A percentile compares a stretch with the other conserved stretches of the same genome.
Conservation (phyloP, 2,113 vertebrate species). For the Sander lucioperca region DNA sequence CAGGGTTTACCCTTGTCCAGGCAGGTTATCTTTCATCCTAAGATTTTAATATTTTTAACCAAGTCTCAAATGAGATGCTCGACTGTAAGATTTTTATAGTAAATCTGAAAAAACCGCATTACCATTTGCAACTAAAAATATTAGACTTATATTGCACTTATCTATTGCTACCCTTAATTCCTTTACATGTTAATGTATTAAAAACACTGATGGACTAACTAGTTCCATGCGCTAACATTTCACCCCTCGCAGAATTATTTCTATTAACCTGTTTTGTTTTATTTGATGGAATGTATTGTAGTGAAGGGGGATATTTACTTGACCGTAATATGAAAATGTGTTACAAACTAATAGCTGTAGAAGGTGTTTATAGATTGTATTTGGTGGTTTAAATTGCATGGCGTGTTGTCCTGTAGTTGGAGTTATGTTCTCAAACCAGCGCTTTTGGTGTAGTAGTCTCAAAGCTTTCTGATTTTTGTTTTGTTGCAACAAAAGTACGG, state of each 20-base stretch:
- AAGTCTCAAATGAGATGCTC: background rate
- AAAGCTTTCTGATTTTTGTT: background rate
- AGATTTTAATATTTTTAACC: background rate
- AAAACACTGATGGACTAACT: slow-evolving; percentile 13
- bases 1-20: no score
- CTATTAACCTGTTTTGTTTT: background rate
- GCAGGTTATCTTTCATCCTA: no score
- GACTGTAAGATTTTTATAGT: background rate
- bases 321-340: slow-evolving; percentile 4
- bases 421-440: slow-evolving; percentile 13
- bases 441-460: background rate
- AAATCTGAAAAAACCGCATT: background rate
- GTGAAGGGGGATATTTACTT: background rate
- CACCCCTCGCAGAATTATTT: background rate
- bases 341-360: slow-evolving; percentile 21
- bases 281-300: slow-evolving; percentile 16
- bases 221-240: slow-evolving; percentile 37
- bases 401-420: slow-evolving; percentile 15
- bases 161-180: background rate
- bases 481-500: background rate
- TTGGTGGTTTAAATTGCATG: slow-evolving; percentile 22
- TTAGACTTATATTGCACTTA: background rate
- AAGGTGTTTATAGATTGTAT: background rate
- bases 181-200: background rate
- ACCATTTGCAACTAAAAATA: background rate